Evolutionary conservation across 2,797 vertebrate genomes (phyloP).

Genomic region (Pseudopleuronectes americanus): DNA sequence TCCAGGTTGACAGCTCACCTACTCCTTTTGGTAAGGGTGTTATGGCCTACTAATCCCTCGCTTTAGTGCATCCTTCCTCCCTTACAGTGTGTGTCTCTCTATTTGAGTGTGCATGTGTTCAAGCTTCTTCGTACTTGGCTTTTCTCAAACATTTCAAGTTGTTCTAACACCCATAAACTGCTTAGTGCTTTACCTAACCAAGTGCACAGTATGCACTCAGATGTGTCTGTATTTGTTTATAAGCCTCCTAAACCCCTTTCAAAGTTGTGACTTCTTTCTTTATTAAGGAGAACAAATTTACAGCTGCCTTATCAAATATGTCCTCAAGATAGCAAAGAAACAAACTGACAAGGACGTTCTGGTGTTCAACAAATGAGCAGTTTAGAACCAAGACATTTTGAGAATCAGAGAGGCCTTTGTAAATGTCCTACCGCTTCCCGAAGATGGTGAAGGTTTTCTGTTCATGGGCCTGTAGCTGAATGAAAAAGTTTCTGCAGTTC

Average conservation of each 20-base stretch:
- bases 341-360: constrained; percentile 43
- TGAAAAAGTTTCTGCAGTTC: constrained; percentile 46
- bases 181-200: constrained; percentile 64
- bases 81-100: constrained; percentile 57
- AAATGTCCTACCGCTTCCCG: constrained; percentile 49
- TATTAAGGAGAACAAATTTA: constrained; percentile 11
- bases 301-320: constrained; percentile 20
- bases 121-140: constrained; percentile 57
- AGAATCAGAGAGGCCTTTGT: constrained; percentile 35
- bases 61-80: constrained; percentile 82
- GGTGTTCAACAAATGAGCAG: constrained; percentile 45
- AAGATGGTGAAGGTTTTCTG: constrained; percentile 38
- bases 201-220: constrained; percentile 47
- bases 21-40: constrained; percentile 99
- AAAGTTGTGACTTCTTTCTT: constrained; percentile 4
- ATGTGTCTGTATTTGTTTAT: constrained; percentile 49
- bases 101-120: constrained; percentile 67
- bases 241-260: constrained; percentile 35
- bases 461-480: constrained; percentile 33
- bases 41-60: constrained; percentile 86
- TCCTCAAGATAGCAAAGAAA: constrained; percentile 33
- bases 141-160: constrained; percentile 57
- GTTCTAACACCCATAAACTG: constrained; percentile 61
- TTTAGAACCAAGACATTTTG: constrained; percentile 26
- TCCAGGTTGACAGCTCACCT: constrained; percentile 98